Percentiles rank a stretch among this genome's conserved stretches.
Evolutionary conservation across 1,140 invertebrate genomes (phyloP).

Genomic region (Metopolophium dirhodum): DNA sequence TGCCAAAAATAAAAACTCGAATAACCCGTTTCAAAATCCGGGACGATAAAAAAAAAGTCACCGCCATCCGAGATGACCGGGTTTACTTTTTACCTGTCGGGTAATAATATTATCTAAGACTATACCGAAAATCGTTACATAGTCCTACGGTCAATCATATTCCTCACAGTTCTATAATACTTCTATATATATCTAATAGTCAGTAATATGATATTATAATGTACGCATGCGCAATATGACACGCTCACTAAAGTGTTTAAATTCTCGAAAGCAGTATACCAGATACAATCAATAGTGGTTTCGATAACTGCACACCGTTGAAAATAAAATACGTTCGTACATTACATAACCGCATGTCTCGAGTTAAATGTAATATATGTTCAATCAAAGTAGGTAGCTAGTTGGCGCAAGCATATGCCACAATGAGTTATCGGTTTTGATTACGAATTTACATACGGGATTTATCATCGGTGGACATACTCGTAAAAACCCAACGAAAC

Average conservation of each 20-base stretch:
- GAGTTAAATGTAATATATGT: constrained; percentile 16
- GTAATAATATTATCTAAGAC: constrained; percentile 35
- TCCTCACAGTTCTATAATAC: not conserved
- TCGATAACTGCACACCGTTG: not conserved
- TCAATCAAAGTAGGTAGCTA: constrained; percentile 10
- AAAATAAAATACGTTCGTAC: not conserved
- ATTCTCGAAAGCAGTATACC: not conserved
- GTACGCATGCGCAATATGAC: not conserved
- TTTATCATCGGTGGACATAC: not conserved
- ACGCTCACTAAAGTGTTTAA: not conserved
- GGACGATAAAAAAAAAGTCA: constrained; percentile 35
- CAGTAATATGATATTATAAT: not conserved
- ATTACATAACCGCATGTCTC: not conserved
- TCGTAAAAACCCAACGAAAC: not conserved
- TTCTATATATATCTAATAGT: not conserved
- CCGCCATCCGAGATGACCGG: not conserved
- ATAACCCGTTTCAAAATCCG: constrained; percentile 43
- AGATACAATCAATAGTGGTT: not conserved
- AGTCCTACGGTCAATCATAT: not conserved
- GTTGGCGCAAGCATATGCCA: not conserved
- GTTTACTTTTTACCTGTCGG: not conserved
- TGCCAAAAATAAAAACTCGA: constrained; percentile 37
- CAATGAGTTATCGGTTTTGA: not conserved
- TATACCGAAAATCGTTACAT: not conserved
- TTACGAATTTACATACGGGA: not conserved